phyloP scores from a whole-genome alignment of 2,888 invertebrate genomes.

The Mythimna vitellina region DNA sequence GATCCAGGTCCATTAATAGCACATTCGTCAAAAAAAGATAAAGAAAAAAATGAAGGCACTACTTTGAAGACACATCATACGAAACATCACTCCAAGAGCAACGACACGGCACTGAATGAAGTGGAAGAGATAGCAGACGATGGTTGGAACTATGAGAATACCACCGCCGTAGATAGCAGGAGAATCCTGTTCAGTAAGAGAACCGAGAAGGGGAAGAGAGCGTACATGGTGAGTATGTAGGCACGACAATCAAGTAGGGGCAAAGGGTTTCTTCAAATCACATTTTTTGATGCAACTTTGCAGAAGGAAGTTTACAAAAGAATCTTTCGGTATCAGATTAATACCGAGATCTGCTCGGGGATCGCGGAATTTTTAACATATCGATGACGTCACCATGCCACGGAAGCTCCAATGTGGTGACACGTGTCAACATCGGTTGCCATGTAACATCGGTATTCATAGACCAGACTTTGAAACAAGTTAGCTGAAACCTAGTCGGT shows the following conservation, averaged over 20 bases:
- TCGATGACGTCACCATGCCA: constrained; percentile 17
- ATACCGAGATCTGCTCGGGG: neutral
- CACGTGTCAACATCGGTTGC: constrained; percentile 1
- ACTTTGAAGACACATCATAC: constrained; percentile 42
- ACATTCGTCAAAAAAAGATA: constrained; percentile 56
- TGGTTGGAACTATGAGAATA: constrained; percentile 85
- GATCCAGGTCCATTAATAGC: constrained; percentile 59
- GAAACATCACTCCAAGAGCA: constrained; percentile 51
- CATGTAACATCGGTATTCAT: neutral
- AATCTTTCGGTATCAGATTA: too few species aligned
- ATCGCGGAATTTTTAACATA: neutral
- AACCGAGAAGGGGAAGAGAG: constrained; percentile 77
- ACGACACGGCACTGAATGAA: constrained; percentile 59
- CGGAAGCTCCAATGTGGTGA: constrained; percentile 3
- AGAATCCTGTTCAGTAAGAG: constrained; percentile 83
- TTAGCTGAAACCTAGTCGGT: neutral
- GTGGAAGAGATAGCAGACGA: constrained; percentile 76
- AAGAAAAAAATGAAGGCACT: constrained; percentile 32
- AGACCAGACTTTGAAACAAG: neutral
- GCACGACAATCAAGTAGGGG: too few species aligned
- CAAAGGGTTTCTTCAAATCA: neutral
- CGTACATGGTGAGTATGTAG: constrained; percentile 81
- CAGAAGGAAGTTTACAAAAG: neutral
- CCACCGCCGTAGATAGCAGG: constrained; percentile 79
- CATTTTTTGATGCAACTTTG: neutral